Percentiles rank a stretch among this genome's conserved stretches.
These are phyloP conservation scores for Tapera naevia DNA, from an alignment of 2,797 vertebrate species.

Conservation along the genomic window DNA sequence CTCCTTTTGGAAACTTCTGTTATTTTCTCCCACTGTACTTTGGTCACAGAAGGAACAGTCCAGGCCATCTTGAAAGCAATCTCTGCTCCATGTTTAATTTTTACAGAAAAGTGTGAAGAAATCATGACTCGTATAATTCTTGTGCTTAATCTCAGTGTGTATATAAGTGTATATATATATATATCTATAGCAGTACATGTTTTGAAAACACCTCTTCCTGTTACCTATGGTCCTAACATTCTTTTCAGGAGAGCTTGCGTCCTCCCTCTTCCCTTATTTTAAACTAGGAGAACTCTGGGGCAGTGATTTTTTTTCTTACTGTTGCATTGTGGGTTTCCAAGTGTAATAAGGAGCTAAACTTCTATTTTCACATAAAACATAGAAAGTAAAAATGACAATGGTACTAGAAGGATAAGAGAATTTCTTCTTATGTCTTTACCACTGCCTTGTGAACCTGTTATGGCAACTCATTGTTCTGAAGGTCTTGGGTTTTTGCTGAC, in stretches of 20 bases:
- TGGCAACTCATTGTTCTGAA: background rate
- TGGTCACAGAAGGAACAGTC: background rate
- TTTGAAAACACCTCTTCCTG: background rate
- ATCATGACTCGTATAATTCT: background rate
- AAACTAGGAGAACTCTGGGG: background rate
- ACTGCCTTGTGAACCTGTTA: background rate
- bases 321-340: background rate
- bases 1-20: background rate
- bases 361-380: background rate
- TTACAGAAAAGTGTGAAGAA: background rate
- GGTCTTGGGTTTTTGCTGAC: background rate
- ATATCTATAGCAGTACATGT: background rate
- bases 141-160: background rate
- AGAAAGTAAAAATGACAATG: background rate
- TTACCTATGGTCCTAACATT: fast-evolving
- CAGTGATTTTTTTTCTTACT: background rate
- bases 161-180: background rate
- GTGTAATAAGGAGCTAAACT: background rate
- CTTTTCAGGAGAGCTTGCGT: background rate
- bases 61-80: background rate
- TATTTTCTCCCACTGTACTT: background rate
- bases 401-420: background rate
- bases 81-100: background rate
- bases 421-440: background rate
- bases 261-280: background rate